Conservation (phyloP, 2,797 vertebrate species). For the Liparis tanakae region DNA sequence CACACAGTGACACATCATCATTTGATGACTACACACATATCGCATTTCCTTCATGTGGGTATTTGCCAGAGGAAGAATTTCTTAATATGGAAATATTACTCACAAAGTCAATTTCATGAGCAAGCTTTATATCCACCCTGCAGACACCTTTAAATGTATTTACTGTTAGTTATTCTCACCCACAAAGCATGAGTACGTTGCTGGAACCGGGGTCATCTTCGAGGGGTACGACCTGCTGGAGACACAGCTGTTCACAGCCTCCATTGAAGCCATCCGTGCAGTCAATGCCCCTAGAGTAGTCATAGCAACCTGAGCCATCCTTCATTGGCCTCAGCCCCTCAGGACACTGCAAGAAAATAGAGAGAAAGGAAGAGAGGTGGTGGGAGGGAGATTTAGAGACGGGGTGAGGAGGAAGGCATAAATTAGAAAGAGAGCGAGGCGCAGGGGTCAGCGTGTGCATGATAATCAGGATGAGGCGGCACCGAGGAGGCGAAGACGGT, state of each 20-base stretch:
- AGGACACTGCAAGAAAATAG: conserved; percentile 86
- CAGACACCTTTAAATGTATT: conserved; percentile 27
- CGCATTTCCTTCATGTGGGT: conserved; percentile 11
- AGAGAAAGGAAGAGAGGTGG: conserved; percentile 32
- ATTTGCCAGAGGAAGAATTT: conserved; percentile 10
- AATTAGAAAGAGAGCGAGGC: conserved; percentile 61
- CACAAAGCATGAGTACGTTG: conserved; percentile 98
- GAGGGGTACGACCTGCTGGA: conserved; percentile 94
- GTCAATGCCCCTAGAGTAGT: conserved; percentile 96
- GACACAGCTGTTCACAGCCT: conserved; percentile 97
- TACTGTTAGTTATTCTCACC: conserved; percentile 84
- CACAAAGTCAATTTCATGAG: conserved; percentile 1
- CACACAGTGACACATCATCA: not conserved
- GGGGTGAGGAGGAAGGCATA: conserved; percentile 47
- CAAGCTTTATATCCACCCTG: conserved; percentile 16
- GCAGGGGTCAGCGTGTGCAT: conserved; percentile 69
- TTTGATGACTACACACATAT: conserved; percentile 1
- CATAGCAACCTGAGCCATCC: conserved; percentile 97
- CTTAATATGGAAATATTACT: conserved; percentile 32
- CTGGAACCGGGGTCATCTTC: conserved; percentile 90
- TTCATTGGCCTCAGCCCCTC: conserved; percentile 96
- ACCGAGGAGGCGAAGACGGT: conserved; percentile 40
- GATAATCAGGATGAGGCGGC: conserved; percentile 63
- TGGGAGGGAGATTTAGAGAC: conserved; percentile 30
- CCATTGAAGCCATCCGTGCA: conserved; percentile 98